A percentile compares a stretch with the other conserved stretches of the same genome.
These are phyloP conservation scores for Drosophila buzzatii DNA, from an alignment of 2,888 invertebrate species.

Conservation along the genomic window DNA sequence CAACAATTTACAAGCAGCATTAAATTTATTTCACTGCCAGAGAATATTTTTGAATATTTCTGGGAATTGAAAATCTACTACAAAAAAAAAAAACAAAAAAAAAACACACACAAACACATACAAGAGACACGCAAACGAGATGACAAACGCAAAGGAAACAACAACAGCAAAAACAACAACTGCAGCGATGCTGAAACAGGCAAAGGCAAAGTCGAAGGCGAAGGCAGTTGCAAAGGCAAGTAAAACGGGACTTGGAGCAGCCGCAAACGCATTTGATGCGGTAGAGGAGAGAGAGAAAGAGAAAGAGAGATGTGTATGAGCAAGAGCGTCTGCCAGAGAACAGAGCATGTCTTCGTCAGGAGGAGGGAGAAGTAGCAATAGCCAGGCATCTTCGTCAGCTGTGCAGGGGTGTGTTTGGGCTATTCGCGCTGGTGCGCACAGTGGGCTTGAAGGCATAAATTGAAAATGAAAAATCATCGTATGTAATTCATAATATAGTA, in stretches of 20 bases:
- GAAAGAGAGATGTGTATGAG: constrained; percentile 4
- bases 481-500: background rate
- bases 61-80: constrained; percentile 73
- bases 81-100: constrained; percentile 52
- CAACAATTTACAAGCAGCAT: constrained; percentile 70
- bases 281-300: constrained; percentile 10
- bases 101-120: constrained; percentile 25
- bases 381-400: constrained; percentile 52
- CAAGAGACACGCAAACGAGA: constrained; percentile 71
- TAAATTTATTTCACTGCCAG: constrained; percentile 77
- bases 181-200: constrained; percentile 39
- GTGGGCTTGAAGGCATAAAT: constrained; percentile 32
- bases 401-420: constrained; percentile 30
- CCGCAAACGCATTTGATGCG: constrained; percentile 36
- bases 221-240: constrained; percentile 44
- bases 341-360: constrained; percentile 3
- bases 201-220: constrained; percentile 32
- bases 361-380: constrained; percentile 15
- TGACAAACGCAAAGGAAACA: constrained; percentile 78
- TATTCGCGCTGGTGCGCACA: constrained; percentile 34
- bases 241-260: constrained; percentile 74
- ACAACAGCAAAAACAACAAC: constrained; percentile 51
- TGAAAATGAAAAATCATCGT: background rate
- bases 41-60: constrained; percentile 80
- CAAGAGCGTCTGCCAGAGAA: constrained; percentile 29